Evolutionary conservation across 2,113 vertebrate species (phyloP).

Genomic region (Pachypanchax playfairii): DNA sequence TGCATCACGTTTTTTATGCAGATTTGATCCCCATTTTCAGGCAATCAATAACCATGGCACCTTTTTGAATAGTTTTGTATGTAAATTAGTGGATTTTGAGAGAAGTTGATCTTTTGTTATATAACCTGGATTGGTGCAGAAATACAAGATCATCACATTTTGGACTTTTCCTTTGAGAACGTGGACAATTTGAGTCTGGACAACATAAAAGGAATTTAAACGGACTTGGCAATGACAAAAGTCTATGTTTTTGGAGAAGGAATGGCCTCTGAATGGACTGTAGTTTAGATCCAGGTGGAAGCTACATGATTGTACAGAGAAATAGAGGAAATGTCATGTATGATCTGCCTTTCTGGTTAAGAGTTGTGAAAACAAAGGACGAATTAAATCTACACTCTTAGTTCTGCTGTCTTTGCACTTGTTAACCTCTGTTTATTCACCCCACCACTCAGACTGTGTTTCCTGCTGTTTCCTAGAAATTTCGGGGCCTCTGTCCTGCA

Average conservation of each 20-base stretch:
- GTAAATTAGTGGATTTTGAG: too few species aligned
- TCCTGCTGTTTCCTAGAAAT: constrained; percentile 66
- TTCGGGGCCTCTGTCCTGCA: background rate
- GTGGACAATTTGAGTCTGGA: constrained; percentile 16
- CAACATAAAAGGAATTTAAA: too few species aligned
- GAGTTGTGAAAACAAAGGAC: background rate
- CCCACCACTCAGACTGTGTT: constrained; percentile 17
- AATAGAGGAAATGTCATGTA: constrained; percentile 28
- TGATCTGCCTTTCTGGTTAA: constrained; percentile 25
- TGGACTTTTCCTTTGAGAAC: constrained; percentile 14
- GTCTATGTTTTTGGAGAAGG: background rate
- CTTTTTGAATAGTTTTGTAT: too few species aligned
- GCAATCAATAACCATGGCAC: constrained; percentile 9
- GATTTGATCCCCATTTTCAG: constrained; percentile 38
- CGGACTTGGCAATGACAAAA: constrained; percentile 5
- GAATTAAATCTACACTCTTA: background rate
- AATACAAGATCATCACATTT: too few species aligned
- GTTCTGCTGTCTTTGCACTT: background rate
- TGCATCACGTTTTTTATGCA: constrained; percentile 2
- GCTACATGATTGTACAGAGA: background rate
- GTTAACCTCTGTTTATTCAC: constrained; percentile 27
- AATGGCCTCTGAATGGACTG: background rate
- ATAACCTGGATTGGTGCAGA: too few species aligned
- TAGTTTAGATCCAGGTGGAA: constrained; percentile 27
- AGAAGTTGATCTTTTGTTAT: too few species aligned